These are phyloP conservation scores for Pseudochirops corinnae DNA, from an alignment of 2,797 vertebrate genomes.

Conservation along the genomic window DNA sequence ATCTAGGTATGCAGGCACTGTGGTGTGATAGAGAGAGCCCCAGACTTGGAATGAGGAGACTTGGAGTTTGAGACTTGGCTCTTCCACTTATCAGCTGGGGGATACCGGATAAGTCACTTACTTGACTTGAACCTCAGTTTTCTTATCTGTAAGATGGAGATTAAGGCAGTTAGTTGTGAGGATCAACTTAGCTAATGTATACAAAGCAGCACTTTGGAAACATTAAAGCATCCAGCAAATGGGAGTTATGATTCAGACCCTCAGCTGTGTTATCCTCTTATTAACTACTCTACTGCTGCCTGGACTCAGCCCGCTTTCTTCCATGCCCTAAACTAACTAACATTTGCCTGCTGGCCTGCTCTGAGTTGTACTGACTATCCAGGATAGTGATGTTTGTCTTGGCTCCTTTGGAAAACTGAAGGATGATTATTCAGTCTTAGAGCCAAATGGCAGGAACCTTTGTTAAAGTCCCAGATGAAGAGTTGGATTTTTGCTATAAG, in stretches of 20 bases:
- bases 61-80: neutral
- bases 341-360: neutral
- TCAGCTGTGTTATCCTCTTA: neutral
- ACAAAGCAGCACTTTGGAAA: neutral
- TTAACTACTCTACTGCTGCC: neutral
- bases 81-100: neutral
- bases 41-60: neutral
- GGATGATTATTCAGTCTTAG: constrained; percentile 12
- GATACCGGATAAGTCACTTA: neutral
- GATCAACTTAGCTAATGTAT: neutral
- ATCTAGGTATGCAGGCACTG: neutral
- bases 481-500: constrained; percentile 9
- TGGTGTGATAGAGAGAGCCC: neutral
- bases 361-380: neutral
- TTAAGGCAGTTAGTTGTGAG: neutral
- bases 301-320: neutral
- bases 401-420: neutral
- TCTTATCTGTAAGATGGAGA: neutral
- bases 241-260: neutral
- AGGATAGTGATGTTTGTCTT: neutral
- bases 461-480: neutral
- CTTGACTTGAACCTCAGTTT: neutral
- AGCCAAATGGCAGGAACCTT: neutral
- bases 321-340: no score
- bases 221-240: neutral